Percentiles rank a stretch among this genome's conserved stretches.
These are phyloP conservation scores for Sinocyclocheilus rhinocerous DNA, from an alignment of 2,113 vertebrate genomes.

Conservation along the genomic window DNA sequence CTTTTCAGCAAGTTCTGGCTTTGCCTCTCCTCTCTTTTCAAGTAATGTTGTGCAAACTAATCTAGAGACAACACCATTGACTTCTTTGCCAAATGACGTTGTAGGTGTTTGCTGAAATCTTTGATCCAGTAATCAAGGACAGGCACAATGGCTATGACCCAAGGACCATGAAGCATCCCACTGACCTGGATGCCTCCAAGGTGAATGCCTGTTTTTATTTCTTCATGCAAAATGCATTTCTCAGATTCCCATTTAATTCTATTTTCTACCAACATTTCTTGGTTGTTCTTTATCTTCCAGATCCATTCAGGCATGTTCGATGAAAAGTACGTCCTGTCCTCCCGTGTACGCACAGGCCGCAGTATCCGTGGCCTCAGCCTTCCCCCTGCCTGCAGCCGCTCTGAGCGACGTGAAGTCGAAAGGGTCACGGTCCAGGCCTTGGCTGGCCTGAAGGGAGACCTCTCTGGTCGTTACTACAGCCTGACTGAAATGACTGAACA, in stretches of 20 bases:
- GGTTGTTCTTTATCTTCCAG: slow-evolving; percentile 63
- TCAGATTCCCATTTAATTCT: not conserved
- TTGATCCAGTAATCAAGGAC: slow-evolving; percentile 87
- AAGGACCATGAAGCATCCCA: slow-evolving; percentile 85
- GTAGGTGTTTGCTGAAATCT: slow-evolving; percentile 90
- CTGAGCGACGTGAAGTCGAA: slow-evolving; percentile 91
- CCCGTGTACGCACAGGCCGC: slow-evolving; percentile 88
- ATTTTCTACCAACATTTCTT: not conserved
- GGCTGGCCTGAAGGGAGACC: slow-evolving; percentile 85
- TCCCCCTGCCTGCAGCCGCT: slow-evolving; percentile 85
- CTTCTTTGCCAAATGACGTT: not conserved
- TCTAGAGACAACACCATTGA: not conserved
- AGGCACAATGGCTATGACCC: slow-evolving; percentile 93
- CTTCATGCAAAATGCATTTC: not conserved
- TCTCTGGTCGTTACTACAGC: slow-evolving; percentile 88
- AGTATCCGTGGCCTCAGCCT: slow-evolving; percentile 92
- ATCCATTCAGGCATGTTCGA: slow-evolving; percentile 85
- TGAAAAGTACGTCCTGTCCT: slow-evolving; percentile 86
- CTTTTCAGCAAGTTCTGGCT: not conserved
- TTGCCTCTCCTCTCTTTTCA: not conserved
- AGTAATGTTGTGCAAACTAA: not conserved
- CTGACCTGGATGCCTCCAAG: slow-evolving; percentile 91
- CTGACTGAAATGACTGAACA: slow-evolving; percentile 85
- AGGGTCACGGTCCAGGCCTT: slow-evolving; percentile 83
- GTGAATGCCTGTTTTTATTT: slow-evolving; percentile 64